Percentiles rank a stretch among this genome's conserved stretches.
phyloP scores from a whole-genome alignment of 1,140 invertebrate genomes.

The Euura lappo region DNA sequence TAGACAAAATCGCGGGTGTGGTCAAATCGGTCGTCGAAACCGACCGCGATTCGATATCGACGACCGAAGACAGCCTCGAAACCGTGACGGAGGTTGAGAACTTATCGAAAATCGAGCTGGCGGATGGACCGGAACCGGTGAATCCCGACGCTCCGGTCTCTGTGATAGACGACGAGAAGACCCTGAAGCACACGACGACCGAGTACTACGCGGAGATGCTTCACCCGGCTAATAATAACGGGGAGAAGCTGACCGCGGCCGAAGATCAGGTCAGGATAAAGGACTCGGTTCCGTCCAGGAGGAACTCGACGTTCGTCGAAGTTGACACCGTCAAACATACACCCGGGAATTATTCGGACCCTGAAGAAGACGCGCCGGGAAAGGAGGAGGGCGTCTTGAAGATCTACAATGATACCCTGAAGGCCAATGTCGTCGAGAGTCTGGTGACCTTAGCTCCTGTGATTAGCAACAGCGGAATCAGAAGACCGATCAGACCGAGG shows the following conservation, averaged over 20 bases:
- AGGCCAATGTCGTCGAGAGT: slow-evolving; percentile 47
- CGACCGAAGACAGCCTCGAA: slow-evolving; percentile 20
- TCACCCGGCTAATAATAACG: slow-evolving; percentile 30
- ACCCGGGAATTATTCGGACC: slow-evolving; percentile 29
- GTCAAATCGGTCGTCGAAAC: neutral
- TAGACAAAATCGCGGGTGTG: slow-evolving; percentile 68
- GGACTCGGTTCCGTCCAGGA: slow-evolving; percentile 14
- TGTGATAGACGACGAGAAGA: slow-evolving; percentile 30
- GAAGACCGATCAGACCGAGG: slow-evolving; percentile 46
- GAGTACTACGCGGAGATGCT: slow-evolving; percentile 39
- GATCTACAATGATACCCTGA: slow-evolving; percentile 51
- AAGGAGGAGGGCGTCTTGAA: slow-evolving; percentile 33
- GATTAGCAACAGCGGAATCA: slow-evolving; percentile 49
- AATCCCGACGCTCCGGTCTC: slow-evolving; percentile 9
- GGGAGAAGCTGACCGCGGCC: slow-evolving; percentile 30
- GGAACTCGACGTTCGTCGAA: slow-evolving; percentile 51
- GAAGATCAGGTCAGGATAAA: slow-evolving; percentile 2
- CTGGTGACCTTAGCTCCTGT: slow-evolving; percentile 48
- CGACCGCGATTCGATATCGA: slow-evolving; percentile 45
- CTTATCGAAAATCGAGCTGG: slow-evolving; percentile 26
- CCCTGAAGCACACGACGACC: slow-evolving; percentile 29
- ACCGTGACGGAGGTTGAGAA: neutral
- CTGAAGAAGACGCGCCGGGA: slow-evolving; percentile 12
- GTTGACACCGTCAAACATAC: slow-evolving; percentile 48
- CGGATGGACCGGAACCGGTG: slow-evolving; percentile 20